Evolutionary conservation across 2,888 invertebrate genomes (phyloP).

Genomic region (Tetranychus truncatus): DNA sequence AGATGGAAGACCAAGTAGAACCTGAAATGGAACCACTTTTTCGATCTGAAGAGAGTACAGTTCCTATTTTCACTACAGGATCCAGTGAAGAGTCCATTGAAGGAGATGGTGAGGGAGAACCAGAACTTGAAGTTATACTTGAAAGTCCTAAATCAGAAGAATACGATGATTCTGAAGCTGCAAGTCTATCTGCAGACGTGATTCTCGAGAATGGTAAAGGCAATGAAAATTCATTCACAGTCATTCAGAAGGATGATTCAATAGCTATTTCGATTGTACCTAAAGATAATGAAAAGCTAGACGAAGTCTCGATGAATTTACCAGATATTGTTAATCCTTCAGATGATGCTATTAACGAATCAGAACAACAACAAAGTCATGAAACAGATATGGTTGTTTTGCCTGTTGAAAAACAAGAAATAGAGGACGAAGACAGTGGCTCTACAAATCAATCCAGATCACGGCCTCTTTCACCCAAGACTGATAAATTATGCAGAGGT

Average conservation of each 20-base stretch:
- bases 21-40: not conserved
- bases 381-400: not conserved
- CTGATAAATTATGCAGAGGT: not conserved
- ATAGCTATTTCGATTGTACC: not conserved
- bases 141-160: constrained; percentile 61
- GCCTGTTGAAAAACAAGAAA: not conserved
- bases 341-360: not conserved
- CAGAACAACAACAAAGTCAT: not conserved
- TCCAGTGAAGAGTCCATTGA: constrained; percentile 24
- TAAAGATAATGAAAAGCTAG: not conserved
- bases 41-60: not conserved
- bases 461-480: not conserved
- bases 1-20: constrained; percentile 24
- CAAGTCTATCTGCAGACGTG: constrained; percentile 15
- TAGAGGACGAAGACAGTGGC: not conserved
- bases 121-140: constrained; percentile 69
- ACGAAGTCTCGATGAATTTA: not conserved
- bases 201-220: not conserved
- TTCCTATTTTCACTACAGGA: not conserved
- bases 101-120: constrained; percentile 49
- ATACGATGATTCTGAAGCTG: constrained; percentile 1
- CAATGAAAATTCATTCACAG: not conserved
- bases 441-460: not conserved
- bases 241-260: not conserved
- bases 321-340: not conserved